A percentile compares a stretch with the other conserved stretches of the same genome.
Conservation (phyloP, 2,797 vertebrate species). For the Taenioides sp. region DNA sequence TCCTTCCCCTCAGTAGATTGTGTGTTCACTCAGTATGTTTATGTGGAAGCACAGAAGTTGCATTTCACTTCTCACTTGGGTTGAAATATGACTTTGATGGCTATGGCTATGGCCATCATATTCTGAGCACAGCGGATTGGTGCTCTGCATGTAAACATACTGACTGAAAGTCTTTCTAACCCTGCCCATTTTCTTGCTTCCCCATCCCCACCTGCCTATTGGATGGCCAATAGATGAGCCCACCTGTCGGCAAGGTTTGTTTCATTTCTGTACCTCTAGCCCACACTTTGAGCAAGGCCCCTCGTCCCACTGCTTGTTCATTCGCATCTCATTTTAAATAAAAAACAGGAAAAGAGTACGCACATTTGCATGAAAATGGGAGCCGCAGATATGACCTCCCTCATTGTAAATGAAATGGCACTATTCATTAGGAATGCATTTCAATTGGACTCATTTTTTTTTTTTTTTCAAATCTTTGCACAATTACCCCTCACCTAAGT, state of each 20-base stretch:
- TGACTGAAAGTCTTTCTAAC: constrained; percentile 65
- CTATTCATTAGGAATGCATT: constrained; percentile 4
- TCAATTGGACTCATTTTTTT: constrained; percentile 23
- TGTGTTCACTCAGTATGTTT: constrained; percentile 3
- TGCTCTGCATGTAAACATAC: constrained; percentile 10
- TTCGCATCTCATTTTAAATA: constrained; percentile 54
- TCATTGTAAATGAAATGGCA: constrained; percentile 2
- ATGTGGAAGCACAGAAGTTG: background rate
- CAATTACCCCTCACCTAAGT: constrained; percentile 49
- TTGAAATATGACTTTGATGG: background rate
- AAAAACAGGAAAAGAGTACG: background rate
- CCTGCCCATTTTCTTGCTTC: constrained; percentile 77
- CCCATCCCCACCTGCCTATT: constrained; percentile 77
- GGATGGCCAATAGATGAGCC: constrained; percentile 82
- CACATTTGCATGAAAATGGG: constrained; percentile 51
- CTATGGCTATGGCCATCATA: background rate
- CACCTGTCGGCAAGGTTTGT: constrained; percentile 83
- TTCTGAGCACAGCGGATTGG: background rate
- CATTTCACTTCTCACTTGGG: background rate
- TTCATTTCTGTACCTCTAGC: constrained; percentile 79
- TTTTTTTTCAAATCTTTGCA: constrained; percentile 33
- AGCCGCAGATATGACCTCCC: constrained; percentile 1
- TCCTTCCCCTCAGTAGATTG: constrained; percentile 5
- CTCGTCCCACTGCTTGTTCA: constrained; percentile 67
- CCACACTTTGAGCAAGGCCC: constrained; percentile 62